Conservation (phyloP, 1,140 invertebrate species). For the Drosophila tropicalis region DNA sequence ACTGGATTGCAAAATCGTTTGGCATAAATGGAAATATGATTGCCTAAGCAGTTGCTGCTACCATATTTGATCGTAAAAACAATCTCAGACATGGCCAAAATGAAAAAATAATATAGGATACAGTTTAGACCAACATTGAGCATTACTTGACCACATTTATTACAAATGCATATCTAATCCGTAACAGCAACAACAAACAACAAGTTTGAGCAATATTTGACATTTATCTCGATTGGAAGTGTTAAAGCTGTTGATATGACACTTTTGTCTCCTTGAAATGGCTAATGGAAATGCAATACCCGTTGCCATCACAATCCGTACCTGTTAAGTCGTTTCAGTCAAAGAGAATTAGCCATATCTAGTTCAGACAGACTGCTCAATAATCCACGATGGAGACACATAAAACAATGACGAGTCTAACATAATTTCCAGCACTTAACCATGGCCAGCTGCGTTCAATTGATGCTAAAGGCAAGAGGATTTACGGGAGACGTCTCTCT, state of each 20-base stretch:
- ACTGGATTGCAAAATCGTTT: constrained; percentile 14
- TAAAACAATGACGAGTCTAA: constrained; percentile 64
- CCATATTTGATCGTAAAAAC: not conserved
- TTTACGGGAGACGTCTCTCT: not conserved
- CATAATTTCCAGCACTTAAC: constrained; percentile 66
- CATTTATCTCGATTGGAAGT: no score
- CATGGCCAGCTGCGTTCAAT: constrained; percentile 50
- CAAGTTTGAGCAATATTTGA: no score
- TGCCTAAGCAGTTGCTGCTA: constrained; percentile 13
- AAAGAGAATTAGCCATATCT: not conserved
- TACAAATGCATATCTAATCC: constrained; percentile 40
- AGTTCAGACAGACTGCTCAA: constrained; percentile 1
- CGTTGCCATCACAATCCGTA: not conserved
- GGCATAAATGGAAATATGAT: constrained; percentile 15
- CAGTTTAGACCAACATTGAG: not conserved
- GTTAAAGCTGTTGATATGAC: no score
- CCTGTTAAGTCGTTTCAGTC: not conserved
- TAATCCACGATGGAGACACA: constrained; percentile 54
- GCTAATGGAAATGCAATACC: not conserved
- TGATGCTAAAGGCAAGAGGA: not conserved
- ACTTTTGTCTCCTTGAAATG: no score
- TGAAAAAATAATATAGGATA: not conserved
- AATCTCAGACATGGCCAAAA: not conserved
- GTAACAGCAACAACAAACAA: not conserved
- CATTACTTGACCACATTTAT: constrained; percentile 3